Conservation (phyloP, 2,888 invertebrate species). For the Diadromus collaris region DNA sequence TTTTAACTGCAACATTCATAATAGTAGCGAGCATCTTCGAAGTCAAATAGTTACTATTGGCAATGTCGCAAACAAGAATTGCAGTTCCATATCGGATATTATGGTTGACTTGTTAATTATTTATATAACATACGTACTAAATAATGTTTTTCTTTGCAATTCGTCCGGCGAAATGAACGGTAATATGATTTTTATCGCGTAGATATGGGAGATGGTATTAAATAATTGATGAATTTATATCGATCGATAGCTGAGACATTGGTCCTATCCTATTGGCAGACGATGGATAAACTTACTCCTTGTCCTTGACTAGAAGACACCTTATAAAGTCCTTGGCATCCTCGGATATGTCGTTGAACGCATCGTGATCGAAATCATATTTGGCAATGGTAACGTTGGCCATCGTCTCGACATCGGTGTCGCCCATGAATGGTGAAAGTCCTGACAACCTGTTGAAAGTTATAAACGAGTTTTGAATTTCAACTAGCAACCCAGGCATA, state of each 20-base stretch:
- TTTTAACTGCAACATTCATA: background rate
- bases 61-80: background rate
- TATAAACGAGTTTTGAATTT: background rate
- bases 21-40: background rate
- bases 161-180: background rate
- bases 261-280: background rate
- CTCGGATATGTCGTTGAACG: slow-evolving; percentile 96
- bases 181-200: background rate
- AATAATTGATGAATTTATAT: background rate
- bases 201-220: background rate
- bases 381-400: slow-evolving; percentile 98
- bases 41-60: background rate
- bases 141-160: background rate
- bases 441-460: slow-evolving; percentile 89
- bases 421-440: slow-evolving; percentile 99
- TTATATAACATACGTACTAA: background rate
- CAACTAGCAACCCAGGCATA: background rate
- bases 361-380: slow-evolving; percentile 98
- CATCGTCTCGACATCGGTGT: slow-evolving; percentile 98
- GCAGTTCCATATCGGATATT: background rate
- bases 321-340: slow-evolving; percentile 98
- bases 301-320: slow-evolving; percentile 94
- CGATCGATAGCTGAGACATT: slow-evolving; percentile 13
- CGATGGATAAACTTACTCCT: slow-evolving; percentile 86
- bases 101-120: background rate